Evolutionary conservation across 2,113 vertebrate genomes (phyloP), one percentile per base, ranked within the genome.

Genomic region (Tragulus kanchil): DNA sequence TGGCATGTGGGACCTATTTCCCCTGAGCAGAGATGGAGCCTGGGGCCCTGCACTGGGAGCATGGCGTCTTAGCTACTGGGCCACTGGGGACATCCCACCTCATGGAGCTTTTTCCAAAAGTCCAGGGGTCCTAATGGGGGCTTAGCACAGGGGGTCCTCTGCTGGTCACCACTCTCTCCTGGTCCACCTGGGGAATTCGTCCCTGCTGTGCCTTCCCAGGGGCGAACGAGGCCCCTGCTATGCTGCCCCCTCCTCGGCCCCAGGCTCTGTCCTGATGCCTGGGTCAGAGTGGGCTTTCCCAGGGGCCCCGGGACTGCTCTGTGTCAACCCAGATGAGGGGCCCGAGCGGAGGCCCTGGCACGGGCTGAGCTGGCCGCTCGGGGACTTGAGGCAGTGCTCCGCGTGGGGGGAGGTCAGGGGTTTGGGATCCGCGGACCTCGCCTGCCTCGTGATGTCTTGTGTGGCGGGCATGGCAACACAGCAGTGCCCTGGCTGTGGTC

Each of bases 381-480:
- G 21, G 56, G 11, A 15, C 69, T 11, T 4, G 6, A 28, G 89
- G 36, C 2, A 8, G 50, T n/a, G 31, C 50, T 48, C 0, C 0
- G 31, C 1, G 23, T 79, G 83, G 42, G 19, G 58, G 9, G 52
- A 82, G 50, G 64, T 14, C 17, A 6, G 50, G 45, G 52, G 15
- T 2, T 11, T 1, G 11, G 83, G 45, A 1, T 56, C 42, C 45
- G 21, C 3, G 7, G 62, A 77, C 61, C 45, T 1, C 1, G 9
- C n/a, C 50, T 28, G 25, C 16, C 77, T 28, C 4, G 5, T 36
- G 67, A 16, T 0, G 0, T 28, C 62, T 61, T n/a, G 45, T 1
- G 6, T 16, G 26, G 5, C 2, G 4, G 71, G 6, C 1, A 19
- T 31, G 36, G 58, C 42, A 21, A 21, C 4, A 6, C 26, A 3